Evolutionary conservation across 2,797 vertebrate species (phyloP), one percentile per base, ranked within the genome.

Genomic region (Lagocephalus sceleratus): DNA sequence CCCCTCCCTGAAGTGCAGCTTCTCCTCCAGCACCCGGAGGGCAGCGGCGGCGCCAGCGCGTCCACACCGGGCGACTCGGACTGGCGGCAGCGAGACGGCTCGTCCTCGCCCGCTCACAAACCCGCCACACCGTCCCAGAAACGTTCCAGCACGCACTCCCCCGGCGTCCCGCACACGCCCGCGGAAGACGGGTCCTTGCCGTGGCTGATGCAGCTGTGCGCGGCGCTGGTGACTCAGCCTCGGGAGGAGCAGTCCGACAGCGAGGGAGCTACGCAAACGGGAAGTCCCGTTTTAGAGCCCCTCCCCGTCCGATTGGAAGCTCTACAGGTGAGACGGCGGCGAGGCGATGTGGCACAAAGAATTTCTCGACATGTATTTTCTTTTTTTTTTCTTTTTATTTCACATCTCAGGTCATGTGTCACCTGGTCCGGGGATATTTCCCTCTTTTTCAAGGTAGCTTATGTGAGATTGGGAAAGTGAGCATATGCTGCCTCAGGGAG

Each of bases 381-480:
- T 11, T 22, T 35, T 3, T 5, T 11, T 22, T 35, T 20, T 20
- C 39, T n/a, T 40, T 10, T 51, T 8, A 14, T 6, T 19, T 3
- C 50, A 12, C 59, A 32, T 55, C 65, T 60, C 60, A 98, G 96
- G 94, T 99, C 41, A 76, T 99, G 76, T 94, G 92, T 32, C 90
- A 94, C 54, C 88, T 99, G 68, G 94, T 98, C 15, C 94, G 93
- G 21, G 94, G 94, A 43, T 99, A 98, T 82, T 96, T 99, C 78
- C 76, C 87, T 54, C 58, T 95, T 63, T 78, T 89, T 42, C 94
- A 95, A 50, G 54, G 65, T 20, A 92, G 88, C 77, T 76, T 99
- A 54, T 82, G 92, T 58, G 94, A 96, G 48, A 90, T 98, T 48
- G 92, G 92, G 9, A 92, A 96, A 75, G 88, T 98, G 64, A 91